phyloP scores from a whole-genome alignment of 2,888 invertebrate genomes.

The Diachrysia chrysitis region DNA sequence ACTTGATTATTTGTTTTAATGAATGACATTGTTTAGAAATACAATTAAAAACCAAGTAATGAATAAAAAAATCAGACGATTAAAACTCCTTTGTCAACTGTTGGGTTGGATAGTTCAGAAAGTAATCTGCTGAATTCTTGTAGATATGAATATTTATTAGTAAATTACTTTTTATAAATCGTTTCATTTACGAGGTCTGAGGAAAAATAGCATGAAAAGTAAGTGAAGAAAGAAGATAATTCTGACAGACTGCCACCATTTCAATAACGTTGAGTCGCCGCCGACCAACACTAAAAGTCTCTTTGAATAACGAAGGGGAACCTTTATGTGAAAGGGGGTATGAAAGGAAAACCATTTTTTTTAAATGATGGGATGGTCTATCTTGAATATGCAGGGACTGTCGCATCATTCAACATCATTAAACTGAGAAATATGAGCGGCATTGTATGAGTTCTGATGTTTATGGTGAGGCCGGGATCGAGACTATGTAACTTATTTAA shows the following conservation, averaged over 20 bases:
- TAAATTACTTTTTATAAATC: slow-evolving; percentile 8
- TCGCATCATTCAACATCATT: slow-evolving; percentile 86
- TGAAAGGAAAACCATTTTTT: slow-evolving; percentile 84
- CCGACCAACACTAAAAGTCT: slow-evolving; percentile 77
- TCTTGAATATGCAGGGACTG: slow-evolving; percentile 82
- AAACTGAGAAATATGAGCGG: slow-evolving; percentile 76
- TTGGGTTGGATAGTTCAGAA: background rate
- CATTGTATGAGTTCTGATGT: slow-evolving; percentile 70
- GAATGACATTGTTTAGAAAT: too few species aligned
- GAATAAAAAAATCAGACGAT: background rate
- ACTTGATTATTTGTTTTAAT: too few species aligned
- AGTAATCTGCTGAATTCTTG: background rate
- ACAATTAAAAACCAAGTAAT: background rate
- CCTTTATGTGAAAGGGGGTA: slow-evolving; percentile 78
- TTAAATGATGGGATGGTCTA: slow-evolving; percentile 79
- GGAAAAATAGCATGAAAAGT: slow-evolving; percentile 48
- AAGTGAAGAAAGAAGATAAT: slow-evolving; percentile 64
- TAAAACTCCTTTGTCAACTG: background rate
- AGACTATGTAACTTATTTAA: slow-evolving; percentile 35
- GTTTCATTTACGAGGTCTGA: slow-evolving; percentile 21
- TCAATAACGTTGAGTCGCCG: slow-evolving; percentile 68
- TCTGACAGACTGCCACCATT: slow-evolving; percentile 65
- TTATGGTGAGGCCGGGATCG: slow-evolving; percentile 45
- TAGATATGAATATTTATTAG: slow-evolving; percentile 4
- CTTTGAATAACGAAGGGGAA: slow-evolving; percentile 84